Evolutionary conservation across 2,113 vertebrate species (phyloP), one percentile per base, ranked within the genome.

Genomic region (Heterochromis multidens): DNA sequence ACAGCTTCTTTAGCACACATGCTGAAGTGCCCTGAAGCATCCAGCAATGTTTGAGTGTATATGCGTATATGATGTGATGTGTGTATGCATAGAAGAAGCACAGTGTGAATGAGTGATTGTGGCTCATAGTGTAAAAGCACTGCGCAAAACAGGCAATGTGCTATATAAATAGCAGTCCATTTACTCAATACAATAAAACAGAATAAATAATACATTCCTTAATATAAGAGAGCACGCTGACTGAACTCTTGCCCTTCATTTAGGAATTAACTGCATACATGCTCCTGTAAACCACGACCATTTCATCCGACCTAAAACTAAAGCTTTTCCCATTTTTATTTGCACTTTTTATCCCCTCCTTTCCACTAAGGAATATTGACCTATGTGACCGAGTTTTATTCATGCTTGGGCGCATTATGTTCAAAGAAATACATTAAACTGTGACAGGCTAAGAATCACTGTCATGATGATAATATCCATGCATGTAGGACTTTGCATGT

Each of bases 401-500:
- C 46, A 65, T 1, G n/a, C 77, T 33, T 19, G 12, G 16, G 46
- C 58, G 29, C 23, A 37, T 21, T 49, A 70, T 61, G 27, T 86
- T 87, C 54, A 83, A 43, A 81, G 76, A 82, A 54, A 74, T 17
- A 23, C 61, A 87, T 81, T 81, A 49, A 87, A 85, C 31, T 3
- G 0, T 49, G 62, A 79, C 31, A 46, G 81, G 13, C 43, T 74
- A 21, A 12, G 61, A 87, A 81, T 81, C 13, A 4, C 67, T 72
- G 67, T 86, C 76, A 80, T 70, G 29, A 33, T 84, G 46, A 77
- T 80, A 57, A 82, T 72, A 80, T 87, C 67, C 23, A 80, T 83
- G 56, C 82, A 87, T 83, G 60, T 72, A 49, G 6, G 29, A 80
- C 31, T 67, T 13, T 63, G 40, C 56, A 67, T 84, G 63, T 72